A percentile compares a stretch with the other conserved stretches of the same genome.
phyloP scores from a whole-genome alignment of 2,113 vertebrate species.

The Heterocephalus glaber region DNA sequence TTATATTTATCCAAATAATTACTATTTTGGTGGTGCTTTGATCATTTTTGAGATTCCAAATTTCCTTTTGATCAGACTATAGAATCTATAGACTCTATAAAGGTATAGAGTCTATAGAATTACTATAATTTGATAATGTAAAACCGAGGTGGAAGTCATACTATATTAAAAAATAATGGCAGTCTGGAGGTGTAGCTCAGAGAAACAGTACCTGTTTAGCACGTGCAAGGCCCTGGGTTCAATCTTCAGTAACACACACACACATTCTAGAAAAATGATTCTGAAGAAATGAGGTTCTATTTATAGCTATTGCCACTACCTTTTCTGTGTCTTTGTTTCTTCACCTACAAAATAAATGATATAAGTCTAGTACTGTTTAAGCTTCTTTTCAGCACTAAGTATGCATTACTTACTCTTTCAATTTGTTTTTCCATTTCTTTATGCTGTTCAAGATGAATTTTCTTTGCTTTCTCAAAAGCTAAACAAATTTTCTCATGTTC shows the following conservation, averaged over 20 bases:
- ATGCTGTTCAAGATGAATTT: slow-evolving; percentile 86
- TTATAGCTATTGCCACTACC: not conserved
- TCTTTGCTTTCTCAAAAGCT: slow-evolving; percentile 89
- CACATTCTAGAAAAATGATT: not conserved
- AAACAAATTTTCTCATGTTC: slow-evolving; percentile 88
- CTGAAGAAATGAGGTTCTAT: not conserved
- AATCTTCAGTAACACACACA: not conserved
- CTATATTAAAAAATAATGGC: not conserved
- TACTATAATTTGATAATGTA: slow-evolving; percentile 37
- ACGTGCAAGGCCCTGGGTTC: not conserved
- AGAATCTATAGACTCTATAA: not conserved
- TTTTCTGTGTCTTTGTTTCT: slow-evolving; percentile 46
- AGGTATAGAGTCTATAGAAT: slow-evolving; percentile 4
- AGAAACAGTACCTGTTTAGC: not conserved
- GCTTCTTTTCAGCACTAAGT: slow-evolving; percentile 45
- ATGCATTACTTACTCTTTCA: slow-evolving; percentile 88
- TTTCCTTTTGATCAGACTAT: not conserved
- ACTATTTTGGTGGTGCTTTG: not conserved
- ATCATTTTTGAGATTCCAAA: not conserved
- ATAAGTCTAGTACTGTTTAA: not conserved
- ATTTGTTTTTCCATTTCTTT: slow-evolving; percentile 91
- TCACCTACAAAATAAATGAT: slow-evolving; percentile 43
- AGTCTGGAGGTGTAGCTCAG: not conserved
- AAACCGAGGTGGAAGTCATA: not conserved
- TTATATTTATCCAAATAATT: not conserved